Base-by-base conservation (phyloP, 2,797 vertebrate genomes). In the Epinephelus awoara region DNA sequence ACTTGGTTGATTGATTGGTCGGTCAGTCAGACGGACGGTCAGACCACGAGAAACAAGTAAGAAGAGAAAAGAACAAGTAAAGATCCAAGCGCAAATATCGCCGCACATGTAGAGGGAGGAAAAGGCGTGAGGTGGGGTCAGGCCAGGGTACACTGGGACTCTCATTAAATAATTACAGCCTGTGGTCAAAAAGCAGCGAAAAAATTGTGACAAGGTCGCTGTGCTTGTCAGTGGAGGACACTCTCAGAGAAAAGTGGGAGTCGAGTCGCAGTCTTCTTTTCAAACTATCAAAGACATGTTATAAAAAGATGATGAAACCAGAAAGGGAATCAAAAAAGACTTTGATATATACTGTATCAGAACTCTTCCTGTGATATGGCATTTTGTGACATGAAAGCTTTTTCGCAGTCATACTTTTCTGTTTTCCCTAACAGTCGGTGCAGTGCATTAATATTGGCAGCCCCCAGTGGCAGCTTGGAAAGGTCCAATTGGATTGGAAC, bases 161-260 rank as follows among this genome's bases (percentile, higher is more conserved):
- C 78, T 80, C 83, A 84, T 91, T 87, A 85, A 88, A 92, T 84
- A 88, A 90, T 87, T 79, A 80, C 70, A 78, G 81, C 68, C 66
- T 10, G 9, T 75, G 72, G 78, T 82, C 72, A 77, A 83, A 85
- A 83, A 75, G 69, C 84, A 80, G 77, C 55, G 50, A 58, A 65
- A 78, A 66, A 77, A 78, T 67, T 68, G 70, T 80, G 82, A 84
- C 81, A 86, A 86, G 88, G 81, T 89, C 50, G 11, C 66, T 51
- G 15, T 49, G 67, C 59, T 74, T 85, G 64, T 90, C 87, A 84
- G 77, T 2, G 27, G 71, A 87, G 72, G 70, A 83, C 67, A 63
- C 65, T 80, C 21, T 80, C 21, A 63, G 56, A 77, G 66, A 79
- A 77, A 79, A 54, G 21, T 51, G n/a, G 6, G 49, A 75, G 75